Percentiles rank a stretch among this genome's conserved stretches.
Evolutionary conservation across 2,113 vertebrate species (phyloP).

Genomic region (Apodemus speciosus): DNA sequence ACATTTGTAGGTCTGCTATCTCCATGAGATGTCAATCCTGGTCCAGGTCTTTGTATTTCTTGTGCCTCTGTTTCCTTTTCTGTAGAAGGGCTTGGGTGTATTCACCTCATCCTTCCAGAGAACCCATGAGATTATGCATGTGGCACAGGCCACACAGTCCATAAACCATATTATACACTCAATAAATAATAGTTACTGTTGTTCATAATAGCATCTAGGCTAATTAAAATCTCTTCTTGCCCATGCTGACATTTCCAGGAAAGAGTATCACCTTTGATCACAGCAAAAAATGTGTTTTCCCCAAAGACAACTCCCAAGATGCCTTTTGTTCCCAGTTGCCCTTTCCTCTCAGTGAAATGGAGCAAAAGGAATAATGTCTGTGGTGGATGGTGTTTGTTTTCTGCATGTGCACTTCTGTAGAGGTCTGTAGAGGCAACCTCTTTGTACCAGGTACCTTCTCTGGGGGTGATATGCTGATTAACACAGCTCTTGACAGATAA

Average conservation of each 20-base stretch:
- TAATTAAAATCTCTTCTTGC: neutral
- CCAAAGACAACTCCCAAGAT: neutral
- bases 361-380: neutral
- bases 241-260: neutral
- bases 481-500: neutral
- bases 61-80: neutral
- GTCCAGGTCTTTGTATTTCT: neutral
- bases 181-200: neutral
- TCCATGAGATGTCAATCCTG: neutral
- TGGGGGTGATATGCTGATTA: neutral
- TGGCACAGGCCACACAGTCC: rapidly evolving
- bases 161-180: neutral
- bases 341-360: neutral
- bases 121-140: neutral
- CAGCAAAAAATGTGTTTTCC: neutral
- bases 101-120: neutral
- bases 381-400: neutral
- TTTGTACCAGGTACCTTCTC: neutral
- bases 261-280: neutral
- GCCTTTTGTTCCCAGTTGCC: neutral
- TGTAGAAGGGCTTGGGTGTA: neutral
- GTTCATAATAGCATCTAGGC: neutral
- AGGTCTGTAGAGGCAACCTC: neutral
- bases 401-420: neutral
- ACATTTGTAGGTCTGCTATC: neutral